Percentiles rank a stretch among this genome's conserved stretches.
These are phyloP conservation scores for Psittacula cyanocephala DNA, from an alignment of 2,113 vertebrate species.

Conservation along the genomic window DNA sequence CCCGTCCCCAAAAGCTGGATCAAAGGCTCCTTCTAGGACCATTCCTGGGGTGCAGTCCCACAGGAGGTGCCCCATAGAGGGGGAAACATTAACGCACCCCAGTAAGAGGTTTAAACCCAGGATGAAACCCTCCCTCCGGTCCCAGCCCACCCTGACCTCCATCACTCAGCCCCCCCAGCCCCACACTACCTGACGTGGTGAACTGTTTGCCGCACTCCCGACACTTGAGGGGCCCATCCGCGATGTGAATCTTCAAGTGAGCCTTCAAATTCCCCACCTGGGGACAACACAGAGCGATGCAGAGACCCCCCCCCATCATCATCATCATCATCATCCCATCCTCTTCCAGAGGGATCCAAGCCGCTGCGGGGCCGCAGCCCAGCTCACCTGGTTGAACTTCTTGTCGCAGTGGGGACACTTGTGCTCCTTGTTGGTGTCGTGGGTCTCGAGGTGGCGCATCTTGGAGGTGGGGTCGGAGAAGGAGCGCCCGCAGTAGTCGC, in stretches of 20 bases:
- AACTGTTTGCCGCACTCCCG: slow-evolving; percentile 98
- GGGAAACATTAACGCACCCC: background rate
- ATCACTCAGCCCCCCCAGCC: rapidly evolving
- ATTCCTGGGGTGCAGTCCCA: rapidly evolving
- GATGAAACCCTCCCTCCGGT: background rate
- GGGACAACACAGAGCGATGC: background rate
- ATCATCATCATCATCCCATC: rapidly evolving
- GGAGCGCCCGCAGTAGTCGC: slow-evolving; percentile 91
- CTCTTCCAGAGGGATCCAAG: rapidly evolving
- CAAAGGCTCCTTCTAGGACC: background rate
- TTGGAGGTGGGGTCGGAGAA: slow-evolving; percentile 98
- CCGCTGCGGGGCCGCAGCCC: rapidly evolving
- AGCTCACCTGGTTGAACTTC: slow-evolving; percentile 92
- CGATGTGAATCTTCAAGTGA: slow-evolving; percentile 93
- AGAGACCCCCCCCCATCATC: background rate
- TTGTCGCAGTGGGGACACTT: slow-evolving; percentile 97
- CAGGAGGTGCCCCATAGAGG: rapidly evolving
- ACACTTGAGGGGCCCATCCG: slow-evolving; percentile 93
- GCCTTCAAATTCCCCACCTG: slow-evolving; percentile 95
- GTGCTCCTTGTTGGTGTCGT: slow-evolving; percentile 95
- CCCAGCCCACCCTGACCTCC: background rate
- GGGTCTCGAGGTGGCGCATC: slow-evolving; percentile 96
- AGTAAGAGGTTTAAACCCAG: rapidly evolving
- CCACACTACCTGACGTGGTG: slow-evolving; percentile 89
- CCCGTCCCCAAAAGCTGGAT: background rate